Conservation (phyloP, 2,113 vertebrate species). For the Tachycineta bicolor region DNA sequence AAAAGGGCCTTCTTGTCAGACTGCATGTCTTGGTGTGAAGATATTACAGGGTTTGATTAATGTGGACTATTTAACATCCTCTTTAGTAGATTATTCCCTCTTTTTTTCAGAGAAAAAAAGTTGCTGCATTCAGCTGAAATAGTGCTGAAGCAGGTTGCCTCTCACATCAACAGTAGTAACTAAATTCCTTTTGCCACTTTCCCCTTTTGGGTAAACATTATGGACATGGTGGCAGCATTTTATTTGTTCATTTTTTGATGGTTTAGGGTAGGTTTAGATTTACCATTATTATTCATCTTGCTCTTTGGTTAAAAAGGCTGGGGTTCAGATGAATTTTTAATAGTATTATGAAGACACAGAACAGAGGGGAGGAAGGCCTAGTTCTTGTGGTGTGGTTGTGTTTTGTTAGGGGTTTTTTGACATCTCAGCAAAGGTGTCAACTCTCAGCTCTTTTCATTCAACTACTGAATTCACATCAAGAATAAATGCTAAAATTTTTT, state of each 20-base stretch:
- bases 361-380: background rate
- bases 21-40: background rate
- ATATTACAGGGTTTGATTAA: background rate
- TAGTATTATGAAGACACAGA: background rate
- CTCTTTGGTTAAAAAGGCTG: background rate
- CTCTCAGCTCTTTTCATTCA: background rate
- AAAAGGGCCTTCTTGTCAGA: background rate
- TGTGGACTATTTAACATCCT: background rate
- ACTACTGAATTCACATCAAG: background rate
- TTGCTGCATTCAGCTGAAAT: background rate
- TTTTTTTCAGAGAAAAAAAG: background rate
- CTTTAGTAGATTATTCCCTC: background rate
- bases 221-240: background rate
- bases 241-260: background rate
- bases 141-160: background rate
- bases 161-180: background rate
- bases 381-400: background rate
- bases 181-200: background rate
- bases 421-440: background rate
- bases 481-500: background rate
- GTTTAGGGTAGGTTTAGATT: background rate
- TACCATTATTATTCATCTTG: background rate
- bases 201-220: background rate
- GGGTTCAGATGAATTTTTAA: background rate
- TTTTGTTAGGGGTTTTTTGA: background rate